Percentiles rank a stretch among this genome's conserved stretches.
These are phyloP conservation scores for Sinosuthora webbiana DNA, from an alignment of 2,113 vertebrate genomes.

Conservation along the genomic window DNA sequence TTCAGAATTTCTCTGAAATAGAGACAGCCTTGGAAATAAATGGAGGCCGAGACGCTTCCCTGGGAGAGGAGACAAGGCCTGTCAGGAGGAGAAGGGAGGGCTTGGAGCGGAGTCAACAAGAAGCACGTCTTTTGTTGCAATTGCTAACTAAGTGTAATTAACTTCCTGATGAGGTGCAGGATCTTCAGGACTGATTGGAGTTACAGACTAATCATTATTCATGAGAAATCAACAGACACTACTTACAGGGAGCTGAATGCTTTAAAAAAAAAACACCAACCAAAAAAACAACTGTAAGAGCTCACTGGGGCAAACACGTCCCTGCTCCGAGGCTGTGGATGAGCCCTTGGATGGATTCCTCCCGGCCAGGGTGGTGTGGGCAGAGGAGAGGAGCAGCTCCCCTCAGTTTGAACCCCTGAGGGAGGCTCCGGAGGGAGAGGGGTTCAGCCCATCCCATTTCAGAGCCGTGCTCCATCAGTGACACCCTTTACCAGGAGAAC, in stretches of 20 bases:
- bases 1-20: slow-evolving; percentile 21
- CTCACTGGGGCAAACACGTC: not conserved
- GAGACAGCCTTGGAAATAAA: slow-evolving; percentile 33
- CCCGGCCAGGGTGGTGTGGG: not conserved
- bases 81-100: not conserved
- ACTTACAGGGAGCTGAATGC: not conserved
- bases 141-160: slow-evolving; percentile 50
- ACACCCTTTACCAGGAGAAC: not conserved
- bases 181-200: slow-evolving; percentile 50
- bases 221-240: slow-evolving; percentile 46
- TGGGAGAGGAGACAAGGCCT: not conserved
- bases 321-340: not conserved
- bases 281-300: not conserved
- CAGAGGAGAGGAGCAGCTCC: not conserved
- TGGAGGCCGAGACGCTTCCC: not conserved
- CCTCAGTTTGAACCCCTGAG: not conserved
- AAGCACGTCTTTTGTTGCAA: slow-evolving; percentile 43
- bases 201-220: slow-evolving; percentile 54
- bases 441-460: not conserved
- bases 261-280: not conserved
- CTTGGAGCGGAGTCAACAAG: slow-evolving; percentile 28
- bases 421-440: not conserved
- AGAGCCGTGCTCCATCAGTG: not conserved
- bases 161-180: slow-evolving; percentile 60
- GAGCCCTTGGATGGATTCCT: not conserved